Evolutionary conservation across 2,888 invertebrate species (phyloP).

Genomic region (Sylvicola cinctus): DNA sequence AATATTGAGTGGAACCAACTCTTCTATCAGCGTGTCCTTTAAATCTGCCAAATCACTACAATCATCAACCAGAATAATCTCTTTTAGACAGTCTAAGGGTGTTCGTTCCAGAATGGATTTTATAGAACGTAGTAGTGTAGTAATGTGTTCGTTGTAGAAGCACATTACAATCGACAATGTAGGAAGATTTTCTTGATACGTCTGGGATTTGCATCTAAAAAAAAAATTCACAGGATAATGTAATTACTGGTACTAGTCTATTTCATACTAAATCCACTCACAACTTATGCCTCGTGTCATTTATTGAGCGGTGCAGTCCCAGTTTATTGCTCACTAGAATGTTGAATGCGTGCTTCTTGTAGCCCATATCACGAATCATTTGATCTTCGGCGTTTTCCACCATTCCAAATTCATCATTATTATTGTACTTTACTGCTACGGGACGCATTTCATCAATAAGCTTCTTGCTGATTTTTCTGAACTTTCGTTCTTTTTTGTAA

Average conservation of each 20-base stretch:
- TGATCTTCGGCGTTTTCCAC: conserved; percentile 55
- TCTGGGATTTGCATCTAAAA: conserved; percentile 43
- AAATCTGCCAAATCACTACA: conserved; percentile 54
- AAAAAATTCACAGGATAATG: conserved; percentile 5
- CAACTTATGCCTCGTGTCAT: conserved; percentile 71
- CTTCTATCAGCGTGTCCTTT: conserved; percentile 36
- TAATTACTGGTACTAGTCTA: neutral
- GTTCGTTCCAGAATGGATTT: conserved; percentile 70
- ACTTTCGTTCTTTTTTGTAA: conserved; percentile 6
- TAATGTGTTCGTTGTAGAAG: conserved; percentile 87
- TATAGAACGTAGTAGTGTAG: conserved; percentile 69
- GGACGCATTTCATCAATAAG: conserved; percentile 20
- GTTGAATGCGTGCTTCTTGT: conserved; percentile 79
- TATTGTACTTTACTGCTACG: conserved; percentile 14
- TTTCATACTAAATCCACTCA: conserved; percentile 21
- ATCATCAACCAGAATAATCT: conserved; percentile 85
- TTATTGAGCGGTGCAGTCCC: conserved; percentile 54
- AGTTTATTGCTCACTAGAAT: conserved; percentile 73
- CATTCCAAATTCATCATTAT: conserved; percentile 39
- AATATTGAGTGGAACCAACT: conserved; percentile 29
- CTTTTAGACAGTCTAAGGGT: conserved; percentile 48
- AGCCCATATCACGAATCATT: conserved; percentile 57
- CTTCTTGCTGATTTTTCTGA: conserved; percentile 6
- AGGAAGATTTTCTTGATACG: conserved; percentile 43
- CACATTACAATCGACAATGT: conserved; percentile 76